Evolutionary conservation across 2,797 vertebrate species (phyloP).

Genomic region (Microctenopoma steveboyesi): DNA sequence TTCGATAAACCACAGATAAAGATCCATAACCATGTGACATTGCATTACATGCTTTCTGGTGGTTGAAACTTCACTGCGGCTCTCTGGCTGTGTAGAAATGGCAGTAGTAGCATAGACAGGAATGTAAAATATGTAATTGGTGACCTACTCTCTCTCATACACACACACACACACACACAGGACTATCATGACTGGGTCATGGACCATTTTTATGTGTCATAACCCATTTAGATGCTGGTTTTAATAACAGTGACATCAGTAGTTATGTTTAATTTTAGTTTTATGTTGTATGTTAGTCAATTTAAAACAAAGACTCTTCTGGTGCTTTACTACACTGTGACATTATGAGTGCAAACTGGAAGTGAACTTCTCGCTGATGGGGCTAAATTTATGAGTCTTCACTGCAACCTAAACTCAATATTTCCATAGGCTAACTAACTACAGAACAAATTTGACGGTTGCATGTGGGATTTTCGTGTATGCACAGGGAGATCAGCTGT

Average conservation of each 20-base stretch:
- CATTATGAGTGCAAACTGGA: not conserved
- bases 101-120: constrained; percentile 10
- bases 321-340: not conserved
- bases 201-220: not conserved
- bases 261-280: not conserved
- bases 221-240: not conserved
- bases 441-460: not conserved
- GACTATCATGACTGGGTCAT: not conserved
- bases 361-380: not conserved
- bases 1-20: constrained; percentile 18
- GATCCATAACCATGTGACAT: not conserved
- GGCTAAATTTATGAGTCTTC: not conserved
- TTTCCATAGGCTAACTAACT: not conserved
- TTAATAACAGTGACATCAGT: not conserved
- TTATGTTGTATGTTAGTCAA: not conserved
- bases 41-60: not conserved
- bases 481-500: not conserved
- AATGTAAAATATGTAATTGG: constrained; percentile 36
- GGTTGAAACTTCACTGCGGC: constrained; percentile 13
- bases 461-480: not conserved
- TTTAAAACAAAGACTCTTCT: not conserved
- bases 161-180: not conserved
- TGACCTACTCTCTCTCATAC: not conserved
- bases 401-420: not conserved
- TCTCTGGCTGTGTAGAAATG: constrained; percentile 1